A percentile compares a stretch with the other conserved stretches of the same genome.
Evolutionary conservation across 2,888 invertebrate genomes (phyloP).

Genomic region (Mythimna pallens): DNA sequence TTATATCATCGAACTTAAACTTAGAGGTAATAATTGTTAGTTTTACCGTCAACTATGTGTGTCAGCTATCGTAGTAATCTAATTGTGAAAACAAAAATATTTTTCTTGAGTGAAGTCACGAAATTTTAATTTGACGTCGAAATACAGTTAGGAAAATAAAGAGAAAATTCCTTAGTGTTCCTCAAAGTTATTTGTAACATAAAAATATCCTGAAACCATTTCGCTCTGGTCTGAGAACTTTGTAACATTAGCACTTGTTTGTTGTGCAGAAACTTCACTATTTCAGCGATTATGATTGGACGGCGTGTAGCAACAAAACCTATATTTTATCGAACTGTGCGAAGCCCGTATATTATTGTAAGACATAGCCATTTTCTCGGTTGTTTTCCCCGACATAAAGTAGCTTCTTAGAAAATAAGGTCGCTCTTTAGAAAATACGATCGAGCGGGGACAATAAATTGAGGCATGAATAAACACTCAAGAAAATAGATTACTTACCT

Average conservation of each 20-base stretch:
- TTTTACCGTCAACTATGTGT: conserved; percentile 18
- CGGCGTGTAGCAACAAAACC: conserved; percentile 53
- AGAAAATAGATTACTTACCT: conserved; percentile 75
- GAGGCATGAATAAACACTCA: conserved; percentile 79
- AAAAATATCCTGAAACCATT: conserved; percentile 31
- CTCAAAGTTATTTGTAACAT: conserved; percentile 34
- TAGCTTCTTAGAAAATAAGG: conserved; percentile 78
- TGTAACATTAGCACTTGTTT: conserved; percentile 51
- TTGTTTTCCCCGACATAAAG: conserved; percentile 75
- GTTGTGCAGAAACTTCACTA: conserved; percentile 42
- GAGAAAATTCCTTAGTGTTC: conserved; percentile 1
- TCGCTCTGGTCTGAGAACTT: conserved; percentile 47
- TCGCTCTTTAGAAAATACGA: conserved; percentile 78
- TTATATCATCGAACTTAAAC: conserved; percentile 1
- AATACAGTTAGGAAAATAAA: conserved; percentile 6
- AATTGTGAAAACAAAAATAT: conserved; percentile 17
- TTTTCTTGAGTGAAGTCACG: background rate
- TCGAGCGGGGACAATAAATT: conserved; percentile 79
- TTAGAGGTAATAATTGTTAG: background rate
- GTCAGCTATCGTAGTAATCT: background rate
- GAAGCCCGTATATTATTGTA: conserved; percentile 72
- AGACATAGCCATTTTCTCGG: conserved; percentile 71
- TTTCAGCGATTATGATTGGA: conserved; percentile 54
- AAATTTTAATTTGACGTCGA: conserved; percentile 30
- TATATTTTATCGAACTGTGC: conserved; percentile 65